Evolutionary conservation across 2,888 invertebrate species (phyloP), one percentile per base, ranked within the genome.

Genomic region (Hyposoter didymator): DNA sequence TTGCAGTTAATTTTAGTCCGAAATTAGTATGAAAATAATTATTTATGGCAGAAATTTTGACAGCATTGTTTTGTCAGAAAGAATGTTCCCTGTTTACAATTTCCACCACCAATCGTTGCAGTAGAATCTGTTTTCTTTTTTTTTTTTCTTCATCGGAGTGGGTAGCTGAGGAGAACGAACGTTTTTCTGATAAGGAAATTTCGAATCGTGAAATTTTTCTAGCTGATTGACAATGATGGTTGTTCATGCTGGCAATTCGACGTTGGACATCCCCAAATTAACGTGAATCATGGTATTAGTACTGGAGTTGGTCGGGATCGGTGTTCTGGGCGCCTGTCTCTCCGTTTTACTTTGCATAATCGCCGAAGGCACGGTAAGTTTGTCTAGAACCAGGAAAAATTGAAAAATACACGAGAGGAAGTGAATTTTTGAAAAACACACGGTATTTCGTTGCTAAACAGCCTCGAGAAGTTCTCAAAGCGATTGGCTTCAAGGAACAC

Each of bases 341-440:
- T 73, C 84, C 0, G 78, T 84, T 55, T 73, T 86, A 35, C 45
- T 86, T 81, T 86, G 86, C 17, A 78, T 84, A 28, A 66, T 84
- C 14, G 64, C 84, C 66, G 74, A 84, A 10, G 62, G 69, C 78
- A 81, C 78, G 72, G 84, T 86, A 45, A 86, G 84, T 81, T 4
- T 19, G 35, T n/a, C 1, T 1, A 66, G 12, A n/a, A 39, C 8
- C 0, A 35, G 19, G 12, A 66, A 66, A 66, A 66, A 32, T 12
- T 49, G 10, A 19, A 32, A 19, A 39, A 19, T 62, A 10, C 1
- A 17, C 12, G n/a, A 32, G 1, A 45, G n/a, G 32, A 49, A 49
- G 22, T 39, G 8, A 5, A 22, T 10, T 7, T 35, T 22, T 76
- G 0, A 4, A n/a, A 52, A 6, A n/a, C 0, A n/a, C 0, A 45